phyloP scores from a whole-genome alignment of 1,140 invertebrate genomes.

The Goniozus legneri region DNA sequence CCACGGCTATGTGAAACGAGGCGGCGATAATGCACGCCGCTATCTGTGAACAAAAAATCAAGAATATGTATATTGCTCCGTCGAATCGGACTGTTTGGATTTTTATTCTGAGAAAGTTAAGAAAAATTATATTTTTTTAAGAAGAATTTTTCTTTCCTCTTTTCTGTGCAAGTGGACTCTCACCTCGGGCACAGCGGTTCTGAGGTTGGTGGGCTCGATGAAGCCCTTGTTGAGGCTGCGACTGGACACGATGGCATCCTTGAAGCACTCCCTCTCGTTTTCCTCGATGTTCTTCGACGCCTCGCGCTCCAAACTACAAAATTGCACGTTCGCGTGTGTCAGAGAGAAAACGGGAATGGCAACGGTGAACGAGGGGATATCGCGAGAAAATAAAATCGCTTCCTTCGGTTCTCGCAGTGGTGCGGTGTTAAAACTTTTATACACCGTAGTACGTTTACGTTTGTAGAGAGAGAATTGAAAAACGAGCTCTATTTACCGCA shows the following conservation, averaged over 20 bases:
- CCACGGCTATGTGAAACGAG: constrained; percentile 59
- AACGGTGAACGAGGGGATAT: no score
- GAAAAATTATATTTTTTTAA: no score
- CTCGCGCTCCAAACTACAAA: constrained; percentile 42
- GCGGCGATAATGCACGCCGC: constrained; percentile 56
- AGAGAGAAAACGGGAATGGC: background rate
- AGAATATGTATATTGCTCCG: background rate
- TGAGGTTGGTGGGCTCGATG: constrained; percentile 30
- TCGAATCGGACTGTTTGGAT: background rate
- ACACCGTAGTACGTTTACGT: no score
- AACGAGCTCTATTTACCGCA: no score
- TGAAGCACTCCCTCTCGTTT: constrained; percentile 45
- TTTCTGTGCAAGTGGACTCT: no score
- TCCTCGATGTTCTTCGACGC: constrained; percentile 48
- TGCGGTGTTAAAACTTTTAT: no score
- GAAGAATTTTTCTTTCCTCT: no score
- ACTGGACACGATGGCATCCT: constrained; percentile 46
- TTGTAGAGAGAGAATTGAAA: no score
- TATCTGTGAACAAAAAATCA: constrained; percentile 38
- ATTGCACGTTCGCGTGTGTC: background rate
- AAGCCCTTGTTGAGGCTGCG: constrained; percentile 47
- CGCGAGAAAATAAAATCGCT: no score
- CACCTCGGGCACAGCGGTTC: constrained; percentile 41
- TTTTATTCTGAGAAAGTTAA: no score
- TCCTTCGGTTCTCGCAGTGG: no score